These are phyloP conservation scores for Ispidina picta DNA, from an alignment of 2,797 vertebrate species.

Conservation along the genomic window DNA sequence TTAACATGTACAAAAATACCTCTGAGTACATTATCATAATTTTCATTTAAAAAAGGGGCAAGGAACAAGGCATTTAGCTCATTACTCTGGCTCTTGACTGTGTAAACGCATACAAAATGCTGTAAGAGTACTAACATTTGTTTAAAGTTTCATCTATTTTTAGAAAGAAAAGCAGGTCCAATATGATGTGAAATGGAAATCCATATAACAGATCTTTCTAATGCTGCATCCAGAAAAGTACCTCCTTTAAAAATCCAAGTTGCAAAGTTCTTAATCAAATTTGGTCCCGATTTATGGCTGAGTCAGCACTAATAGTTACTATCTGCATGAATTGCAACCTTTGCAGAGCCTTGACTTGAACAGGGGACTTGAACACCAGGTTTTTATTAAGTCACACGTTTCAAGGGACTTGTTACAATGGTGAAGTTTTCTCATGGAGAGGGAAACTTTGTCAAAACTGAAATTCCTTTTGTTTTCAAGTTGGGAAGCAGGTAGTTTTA, in stretches of 20 bases:
- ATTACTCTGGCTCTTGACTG: neutral
- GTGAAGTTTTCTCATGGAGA: conserved; percentile 8
- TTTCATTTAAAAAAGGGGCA: neutral
- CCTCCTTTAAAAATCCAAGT: neutral
- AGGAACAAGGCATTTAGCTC: neutral
- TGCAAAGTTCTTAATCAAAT: neutral
- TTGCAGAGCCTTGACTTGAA: neutral
- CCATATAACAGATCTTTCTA: neutral
- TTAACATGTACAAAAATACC: neutral
- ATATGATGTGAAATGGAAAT: neutral
- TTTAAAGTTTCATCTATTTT: neutral
- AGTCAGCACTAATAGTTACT: conserved; percentile 19
- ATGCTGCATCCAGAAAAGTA: neutral
- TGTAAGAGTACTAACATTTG: neutral
- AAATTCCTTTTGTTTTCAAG: neutral
- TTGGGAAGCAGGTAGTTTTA: neutral
- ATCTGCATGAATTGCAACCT: neutral
- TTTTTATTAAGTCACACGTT: neutral
- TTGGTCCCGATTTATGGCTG: neutral
- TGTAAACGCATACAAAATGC: neutral
- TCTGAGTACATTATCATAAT: neutral
- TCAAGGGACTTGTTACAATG: neutral
- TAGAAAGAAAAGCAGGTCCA: neutral
- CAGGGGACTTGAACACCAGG: neutral
- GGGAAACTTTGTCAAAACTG: neutral